Conservation (phyloP, 2,797 vertebrate species). For the Enteromius unitaeniatus region DNA sequence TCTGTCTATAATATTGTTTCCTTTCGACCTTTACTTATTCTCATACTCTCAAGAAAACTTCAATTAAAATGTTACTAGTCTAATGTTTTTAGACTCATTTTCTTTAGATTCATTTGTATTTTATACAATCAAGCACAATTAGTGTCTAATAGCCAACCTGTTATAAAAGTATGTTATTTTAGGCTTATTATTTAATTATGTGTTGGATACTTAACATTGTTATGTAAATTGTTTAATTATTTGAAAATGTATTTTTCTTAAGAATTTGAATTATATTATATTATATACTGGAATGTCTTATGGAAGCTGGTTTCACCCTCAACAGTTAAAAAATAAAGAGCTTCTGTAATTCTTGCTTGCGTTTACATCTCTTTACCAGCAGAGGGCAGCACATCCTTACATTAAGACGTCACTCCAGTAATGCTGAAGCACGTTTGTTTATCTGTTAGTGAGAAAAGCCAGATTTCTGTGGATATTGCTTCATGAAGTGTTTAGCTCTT, state of each 20-base stretch:
- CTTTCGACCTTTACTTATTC: neutral
- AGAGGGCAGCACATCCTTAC: conserved; percentile 51
- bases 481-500: neutral
- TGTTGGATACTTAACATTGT: neutral
- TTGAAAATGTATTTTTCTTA: too few species aligned
- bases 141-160: neutral
- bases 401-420: neutral
- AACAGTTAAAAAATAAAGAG: neutral
- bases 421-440: neutral
- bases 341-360: neutral
- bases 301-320: neutral
- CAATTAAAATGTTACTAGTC: neutral
- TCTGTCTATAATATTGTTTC: neutral
- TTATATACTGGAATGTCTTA: neutral
- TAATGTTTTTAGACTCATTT: neutral
- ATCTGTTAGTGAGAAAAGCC: neutral
- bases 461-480: neutral
- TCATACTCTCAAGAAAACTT: neutral
- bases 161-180: neutral
- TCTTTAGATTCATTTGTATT: neutral
- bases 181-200: too few species aligned
- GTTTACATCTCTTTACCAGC: conserved; percentile 21
- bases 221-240: neutral
- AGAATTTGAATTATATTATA: neutral
- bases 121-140: neutral